A percentile compares a stretch with the other conserved stretches of the same genome.
Evolutionary conservation across 2,888 invertebrate species (phyloP).

Genomic region (Parnassius glacialis): DNA sequence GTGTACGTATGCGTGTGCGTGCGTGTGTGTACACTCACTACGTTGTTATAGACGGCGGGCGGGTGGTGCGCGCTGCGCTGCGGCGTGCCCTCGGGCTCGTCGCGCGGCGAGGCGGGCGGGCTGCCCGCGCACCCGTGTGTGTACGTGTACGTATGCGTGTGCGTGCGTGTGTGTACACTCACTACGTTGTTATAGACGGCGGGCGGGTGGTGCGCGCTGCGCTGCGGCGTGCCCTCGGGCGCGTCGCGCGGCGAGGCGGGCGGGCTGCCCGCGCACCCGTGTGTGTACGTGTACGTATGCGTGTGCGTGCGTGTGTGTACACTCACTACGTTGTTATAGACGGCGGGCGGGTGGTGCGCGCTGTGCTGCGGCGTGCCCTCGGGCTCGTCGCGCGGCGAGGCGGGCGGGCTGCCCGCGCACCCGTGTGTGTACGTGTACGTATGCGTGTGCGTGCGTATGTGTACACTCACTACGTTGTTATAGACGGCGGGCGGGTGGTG

Average conservation of each 20-base stretch:
- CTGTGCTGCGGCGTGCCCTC: slow-evolving; percentile 34
- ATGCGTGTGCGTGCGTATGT: neutral
- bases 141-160: no score
- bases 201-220: slow-evolving; percentile 31
- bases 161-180: neutral
- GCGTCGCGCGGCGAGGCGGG: slow-evolving; percentile 47
- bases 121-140: slow-evolving; percentile 33
- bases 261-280: slow-evolving; percentile 34
- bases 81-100: slow-evolving; percentile 31
- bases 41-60: slow-evolving; percentile 40
- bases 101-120: slow-evolving; percentile 48
- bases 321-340: slow-evolving; percentile 38
- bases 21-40: neutral
- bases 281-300: no score
- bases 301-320: neutral
- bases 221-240: slow-evolving; percentile 32
- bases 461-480: slow-evolving; percentile 34
- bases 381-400: slow-evolving; percentile 42
- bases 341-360: slow-evolving; percentile 29
- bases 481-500: slow-evolving; percentile 33
- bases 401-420: slow-evolving; percentile 39
- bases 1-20: neutral
- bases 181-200: slow-evolving; percentile 39
- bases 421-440: slow-evolving; percentile 8
- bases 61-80: slow-evolving; percentile 35